Evolutionary conservation across 2,113 vertebrate genomes (phyloP).

Genomic region (Nerophis ophidion): DNA sequence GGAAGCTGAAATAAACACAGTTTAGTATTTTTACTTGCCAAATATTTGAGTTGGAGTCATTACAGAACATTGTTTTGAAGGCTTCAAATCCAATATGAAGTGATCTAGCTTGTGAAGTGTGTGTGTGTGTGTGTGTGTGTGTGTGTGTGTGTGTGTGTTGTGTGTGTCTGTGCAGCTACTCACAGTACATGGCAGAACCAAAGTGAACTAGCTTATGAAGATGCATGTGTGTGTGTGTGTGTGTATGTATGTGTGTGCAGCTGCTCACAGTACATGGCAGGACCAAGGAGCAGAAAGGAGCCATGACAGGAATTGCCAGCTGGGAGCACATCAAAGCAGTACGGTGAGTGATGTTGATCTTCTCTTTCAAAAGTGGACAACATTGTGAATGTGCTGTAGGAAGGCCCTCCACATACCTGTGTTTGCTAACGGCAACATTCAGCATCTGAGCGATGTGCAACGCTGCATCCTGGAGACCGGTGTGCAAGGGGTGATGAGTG

Average conservation of each 20-base stretch:
- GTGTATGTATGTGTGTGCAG: conserved; percentile 50
- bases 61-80: no score
- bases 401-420: conserved; percentile 88
- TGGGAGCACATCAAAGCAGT: conserved; percentile 96
- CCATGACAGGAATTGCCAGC: conserved; percentile 81
- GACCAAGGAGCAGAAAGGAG: conserved; percentile 97
- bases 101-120: no score
- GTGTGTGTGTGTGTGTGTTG: no score
- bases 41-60: no score
- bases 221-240: not conserved
- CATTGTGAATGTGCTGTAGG: conserved; percentile 55
- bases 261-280: conserved; percentile 90
- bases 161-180: conserved; percentile 71
- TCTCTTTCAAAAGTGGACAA: not conserved
- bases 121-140: no score
- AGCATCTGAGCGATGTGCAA: conserved; percentile 85
- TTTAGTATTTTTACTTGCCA: no score
- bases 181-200: conserved; percentile 92
- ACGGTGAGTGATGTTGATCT: conserved; percentile 65
- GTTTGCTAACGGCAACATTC: conserved; percentile 97
- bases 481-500: conserved; percentile 93
- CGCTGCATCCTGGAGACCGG: conserved; percentile 87
- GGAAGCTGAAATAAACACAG: no score
- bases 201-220: no score
- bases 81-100: no score